Percentiles rank a stretch among this genome's conserved stretches.
Evolutionary conservation across 2,888 invertebrate species (phyloP).

Genomic region (Caprella mutica): DNA sequence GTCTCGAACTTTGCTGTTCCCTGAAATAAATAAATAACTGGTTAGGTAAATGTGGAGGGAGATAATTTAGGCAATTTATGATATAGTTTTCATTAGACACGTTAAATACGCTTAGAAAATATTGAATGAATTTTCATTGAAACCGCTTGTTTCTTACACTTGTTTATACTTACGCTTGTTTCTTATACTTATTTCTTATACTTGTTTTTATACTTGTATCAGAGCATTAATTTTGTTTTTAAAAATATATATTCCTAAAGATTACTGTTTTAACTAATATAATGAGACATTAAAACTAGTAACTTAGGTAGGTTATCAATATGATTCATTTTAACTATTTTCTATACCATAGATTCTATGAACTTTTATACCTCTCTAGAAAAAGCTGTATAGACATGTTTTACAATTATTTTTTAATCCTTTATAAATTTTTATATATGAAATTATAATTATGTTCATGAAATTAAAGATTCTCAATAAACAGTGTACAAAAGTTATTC

Average conservation of each 20-base stretch:
- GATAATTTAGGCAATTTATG: neutral
- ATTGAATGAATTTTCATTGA: too few relatives aligned
- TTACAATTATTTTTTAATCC: neutral
- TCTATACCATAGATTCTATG: too few relatives aligned
- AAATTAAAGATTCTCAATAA: neutral
- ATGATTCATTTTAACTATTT: too few relatives aligned
- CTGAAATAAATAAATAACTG: neutral
- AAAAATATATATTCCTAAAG: conserved; percentile 1
- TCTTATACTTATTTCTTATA: too few relatives aligned
- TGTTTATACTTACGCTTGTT: too few relatives aligned
- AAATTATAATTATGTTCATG: neutral
- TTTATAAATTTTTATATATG: neutral
- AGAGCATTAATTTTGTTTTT: neutral
- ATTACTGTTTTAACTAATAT: too few relatives aligned
- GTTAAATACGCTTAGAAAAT: too few relatives aligned
- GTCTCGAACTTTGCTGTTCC: conserved; percentile 16
- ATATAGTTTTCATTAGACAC: neutral
- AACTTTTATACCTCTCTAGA: neutral
- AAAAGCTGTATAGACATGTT: neutral
- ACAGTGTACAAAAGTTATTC: neutral
- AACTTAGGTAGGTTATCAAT: too few relatives aligned
- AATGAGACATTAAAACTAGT: too few relatives aligned
- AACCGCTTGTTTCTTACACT: too few relatives aligned
- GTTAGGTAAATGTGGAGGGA: neutral
- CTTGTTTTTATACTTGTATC: neutral